Base-by-base conservation (phyloP, 2,113 vertebrate genomes). In the Megalops atlanticus region DNA sequence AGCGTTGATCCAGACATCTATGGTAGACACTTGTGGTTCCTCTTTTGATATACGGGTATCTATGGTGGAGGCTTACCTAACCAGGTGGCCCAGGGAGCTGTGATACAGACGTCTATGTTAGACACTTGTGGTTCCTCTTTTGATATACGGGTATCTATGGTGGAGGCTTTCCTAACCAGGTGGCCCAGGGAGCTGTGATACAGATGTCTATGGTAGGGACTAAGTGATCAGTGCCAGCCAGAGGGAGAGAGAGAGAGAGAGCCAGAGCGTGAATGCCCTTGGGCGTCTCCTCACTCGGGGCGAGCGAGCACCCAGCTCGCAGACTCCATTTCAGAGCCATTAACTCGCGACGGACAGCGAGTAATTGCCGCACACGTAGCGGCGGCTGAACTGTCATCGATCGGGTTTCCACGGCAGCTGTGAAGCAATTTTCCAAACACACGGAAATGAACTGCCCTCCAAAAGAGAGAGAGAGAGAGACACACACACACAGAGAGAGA, bases 271-370 rank as follows among this genome's bases (percentile, higher is more conserved):
- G 24, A 64, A 24, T 64, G 58, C 31, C 58, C 58, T 64, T 64
- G 58, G 58, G 58, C 8, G n/a, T 64, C 52, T 64, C 24, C 31
- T 11, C 24, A 64, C 58, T 27, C 24, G 27, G n/a, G 43, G 7
- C 24, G 11, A 64, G 58, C 58, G 31, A 31, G 58, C 58, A 31
- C 58, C 58, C 24, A 31, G 24, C n/a, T 31, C 5, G 31, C 58
- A 64, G 58, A 64, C 58, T 64, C 58, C n/a, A 64, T 64, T 64
- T 64, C 58, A 31, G 58, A 64, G 58, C 58, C 58, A 64, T 64
- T 64, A 64, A 64, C 58, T 64, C 58, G 58, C 58, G 24, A 64
- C 58, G 24, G 58, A 64, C 58, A 31, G 12, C 58, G 0, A 64
- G 58, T 31, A 64, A 64, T 64, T 31, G 58, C 58, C 21, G 58